Conservation (phyloP, 1,140 invertebrate genomes). For the Proales similis region DNA sequence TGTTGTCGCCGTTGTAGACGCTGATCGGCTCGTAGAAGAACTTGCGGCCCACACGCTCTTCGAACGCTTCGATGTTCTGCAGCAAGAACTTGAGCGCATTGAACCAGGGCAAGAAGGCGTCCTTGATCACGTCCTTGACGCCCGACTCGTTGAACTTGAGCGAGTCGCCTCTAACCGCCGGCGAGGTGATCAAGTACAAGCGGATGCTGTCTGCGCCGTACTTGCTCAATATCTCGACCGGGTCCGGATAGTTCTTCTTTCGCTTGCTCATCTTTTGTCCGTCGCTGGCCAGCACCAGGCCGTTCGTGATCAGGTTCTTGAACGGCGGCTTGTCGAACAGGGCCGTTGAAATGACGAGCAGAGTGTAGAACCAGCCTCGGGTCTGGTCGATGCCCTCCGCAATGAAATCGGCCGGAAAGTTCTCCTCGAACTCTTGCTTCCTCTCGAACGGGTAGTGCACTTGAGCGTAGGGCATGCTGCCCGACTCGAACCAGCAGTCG, state of each 20-base stretch:
- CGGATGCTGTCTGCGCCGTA: constrained; percentile 91
- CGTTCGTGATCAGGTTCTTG: constrained; percentile 93
- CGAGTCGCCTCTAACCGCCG: constrained; percentile 92
- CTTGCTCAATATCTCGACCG: constrained; percentile 77
- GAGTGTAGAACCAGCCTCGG: constrained; percentile 86
- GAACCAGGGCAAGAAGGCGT: constrained; percentile 96
- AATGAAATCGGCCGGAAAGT: constrained; percentile 98
- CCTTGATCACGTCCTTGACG: constrained; percentile 88
- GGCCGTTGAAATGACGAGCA: constrained; percentile 87
- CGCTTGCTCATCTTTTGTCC: constrained; percentile 98
- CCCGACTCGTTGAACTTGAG: constrained; percentile 93
- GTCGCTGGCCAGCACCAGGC: constrained; percentile 81
- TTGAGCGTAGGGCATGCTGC: constrained; percentile 97
- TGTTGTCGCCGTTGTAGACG: constrained; percentile 59
- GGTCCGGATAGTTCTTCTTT: constrained; percentile 98
- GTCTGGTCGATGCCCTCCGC: constrained; percentile 99
- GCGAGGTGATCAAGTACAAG: constrained; percentile 89
- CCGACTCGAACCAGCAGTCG: constrained; percentile 99
- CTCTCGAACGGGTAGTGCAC: constrained; percentile 87
- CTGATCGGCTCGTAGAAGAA: constrained; percentile 18
- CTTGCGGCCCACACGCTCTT: constrained; percentile 56
- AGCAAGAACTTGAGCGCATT: constrained; percentile 93
- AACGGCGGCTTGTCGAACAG: constrained; percentile 94
- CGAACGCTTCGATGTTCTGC: constrained; percentile 79
- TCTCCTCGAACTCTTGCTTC: constrained; percentile 78